These are phyloP conservation scores for Poeciliopsis presidionis DNA, from an alignment of 2,797 vertebrate species.

Conservation along the genomic window DNA sequence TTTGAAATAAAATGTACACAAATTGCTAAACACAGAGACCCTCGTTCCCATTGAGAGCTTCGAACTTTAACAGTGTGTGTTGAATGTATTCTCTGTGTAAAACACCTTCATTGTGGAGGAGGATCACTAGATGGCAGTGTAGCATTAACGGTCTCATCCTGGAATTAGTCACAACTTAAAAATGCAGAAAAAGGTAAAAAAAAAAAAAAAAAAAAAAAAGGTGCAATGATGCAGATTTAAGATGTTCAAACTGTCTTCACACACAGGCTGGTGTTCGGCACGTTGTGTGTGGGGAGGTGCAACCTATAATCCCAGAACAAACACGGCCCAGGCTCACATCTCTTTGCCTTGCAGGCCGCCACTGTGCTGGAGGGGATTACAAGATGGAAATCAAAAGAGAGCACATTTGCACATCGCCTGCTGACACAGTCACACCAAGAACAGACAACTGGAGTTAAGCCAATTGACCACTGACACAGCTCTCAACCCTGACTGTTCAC, in stretches of 20 bases:
- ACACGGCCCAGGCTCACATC: conserved; percentile 59
- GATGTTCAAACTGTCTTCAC: conserved; percentile 2
- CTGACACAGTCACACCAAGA: conserved; percentile 64
- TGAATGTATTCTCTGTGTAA: background rate
- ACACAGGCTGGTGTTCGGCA: conserved; percentile 1
- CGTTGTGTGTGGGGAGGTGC: conserved; percentile 41
- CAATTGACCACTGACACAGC: conserved; percentile 61
- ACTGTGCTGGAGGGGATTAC: conserved; percentile 63
- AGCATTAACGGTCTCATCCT: conserved; percentile 26
- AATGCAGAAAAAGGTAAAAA: background rate
- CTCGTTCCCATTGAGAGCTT: background rate
- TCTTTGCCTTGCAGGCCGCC: conserved; percentile 40
- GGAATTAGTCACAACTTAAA: background rate
- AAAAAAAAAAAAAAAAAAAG: too few species aligned
- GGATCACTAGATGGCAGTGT: conserved; percentile 69
- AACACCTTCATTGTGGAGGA: background rate
- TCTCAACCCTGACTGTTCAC: conserved; percentile 43
- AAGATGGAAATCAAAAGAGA: conserved; percentile 68
- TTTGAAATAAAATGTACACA: background rate
- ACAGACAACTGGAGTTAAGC: conserved; percentile 65
- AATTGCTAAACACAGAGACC: background rate
- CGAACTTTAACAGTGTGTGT: background rate
- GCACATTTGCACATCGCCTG: conserved; percentile 66
- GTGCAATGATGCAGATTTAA: background rate
- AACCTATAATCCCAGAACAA: conserved; percentile 72